phyloP scores from a whole-genome alignment of 2,888 invertebrate genomes.

The Neoitamus cyanurus region DNA sequence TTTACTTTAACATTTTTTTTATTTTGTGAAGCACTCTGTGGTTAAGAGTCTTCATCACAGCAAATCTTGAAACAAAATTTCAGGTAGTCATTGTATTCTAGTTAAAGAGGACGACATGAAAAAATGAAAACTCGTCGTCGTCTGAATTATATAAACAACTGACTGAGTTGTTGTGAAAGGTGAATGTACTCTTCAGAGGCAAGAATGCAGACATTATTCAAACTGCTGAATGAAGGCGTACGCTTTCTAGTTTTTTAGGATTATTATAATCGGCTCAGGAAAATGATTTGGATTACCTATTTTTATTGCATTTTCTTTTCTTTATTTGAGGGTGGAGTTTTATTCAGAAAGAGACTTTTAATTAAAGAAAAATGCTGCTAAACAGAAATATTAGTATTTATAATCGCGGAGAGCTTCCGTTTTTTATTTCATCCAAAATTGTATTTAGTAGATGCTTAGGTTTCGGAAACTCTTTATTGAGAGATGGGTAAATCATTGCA shows the following conservation, averaged over 20 bases:
- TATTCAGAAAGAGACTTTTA: too few relatives aligned
- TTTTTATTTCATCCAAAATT: too few relatives aligned
- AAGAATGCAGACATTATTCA: slow-evolving; percentile 15
- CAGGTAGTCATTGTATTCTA: slow-evolving; percentile 31
- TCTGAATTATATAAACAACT: slow-evolving; percentile 32
- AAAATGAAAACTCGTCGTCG: slow-evolving; percentile 19
- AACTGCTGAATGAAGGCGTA: neutral
- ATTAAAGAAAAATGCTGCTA: too few relatives aligned
- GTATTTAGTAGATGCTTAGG: too few relatives aligned
- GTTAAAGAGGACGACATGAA: slow-evolving; percentile 33
- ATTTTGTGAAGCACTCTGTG: neutral
- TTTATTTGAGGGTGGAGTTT: neutral
- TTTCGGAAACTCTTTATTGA: too few relatives aligned
- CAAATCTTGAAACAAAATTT: slow-evolving; percentile 28
- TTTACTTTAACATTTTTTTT: slow-evolving; percentile 12
- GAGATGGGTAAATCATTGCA: too few relatives aligned
- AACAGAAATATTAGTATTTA: too few relatives aligned
- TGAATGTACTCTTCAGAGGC: slow-evolving; percentile 19
- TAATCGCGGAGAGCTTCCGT: too few relatives aligned
- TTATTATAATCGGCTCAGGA: neutral
- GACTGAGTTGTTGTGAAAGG: slow-evolving; percentile 24
- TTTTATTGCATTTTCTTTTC: neutral
- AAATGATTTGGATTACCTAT: neutral
- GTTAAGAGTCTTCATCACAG: slow-evolving; percentile 27
- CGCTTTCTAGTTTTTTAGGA: neutral